Conservation (phyloP, 2,797 vertebrate species). For the Microctenopoma lineatum region DNA sequence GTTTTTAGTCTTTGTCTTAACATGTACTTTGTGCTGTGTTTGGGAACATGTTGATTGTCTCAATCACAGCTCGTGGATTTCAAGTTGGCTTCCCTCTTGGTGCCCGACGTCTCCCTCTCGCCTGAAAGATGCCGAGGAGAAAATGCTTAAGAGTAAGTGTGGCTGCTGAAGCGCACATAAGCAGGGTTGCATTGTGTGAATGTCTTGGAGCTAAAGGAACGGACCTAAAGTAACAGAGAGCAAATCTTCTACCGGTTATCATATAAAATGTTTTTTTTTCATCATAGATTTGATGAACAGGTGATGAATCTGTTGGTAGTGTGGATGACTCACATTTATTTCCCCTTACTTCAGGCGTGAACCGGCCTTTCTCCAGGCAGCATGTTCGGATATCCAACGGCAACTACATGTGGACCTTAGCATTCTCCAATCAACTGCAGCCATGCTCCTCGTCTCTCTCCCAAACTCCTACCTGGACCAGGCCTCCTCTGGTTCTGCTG, state of each 20-base stretch:
- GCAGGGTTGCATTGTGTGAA: not conserved
- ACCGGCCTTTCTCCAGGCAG: slow-evolving; percentile 85
- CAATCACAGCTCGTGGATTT: slow-evolving; percentile 86
- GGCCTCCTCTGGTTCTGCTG: slow-evolving; percentile 89
- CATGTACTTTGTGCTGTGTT: slow-evolving; percentile 12
- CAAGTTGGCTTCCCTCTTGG: slow-evolving; percentile 94
- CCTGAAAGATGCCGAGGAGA: slow-evolving; percentile 92
- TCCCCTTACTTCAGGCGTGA: slow-evolving; percentile 81
- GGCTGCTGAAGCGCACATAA: not conserved
- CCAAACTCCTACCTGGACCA: slow-evolving; percentile 36
- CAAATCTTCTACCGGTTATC: not conserved
- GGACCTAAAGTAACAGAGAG: not conserved
- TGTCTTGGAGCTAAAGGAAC: not conserved
- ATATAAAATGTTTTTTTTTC: not conserved
- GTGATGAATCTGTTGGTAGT: not conserved
- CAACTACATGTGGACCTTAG: slow-evolving; percentile 93
- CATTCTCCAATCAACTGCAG: slow-evolving; percentile 71
- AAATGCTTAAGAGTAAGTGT: slow-evolving; percentile 93
- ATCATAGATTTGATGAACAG: not conserved
- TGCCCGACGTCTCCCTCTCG: slow-evolving; percentile 90
- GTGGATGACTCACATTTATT: not conserved
- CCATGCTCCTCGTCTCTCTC: not conserved
- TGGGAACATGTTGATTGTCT: slow-evolving; percentile 22
- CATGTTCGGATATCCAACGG: slow-evolving; percentile 86
- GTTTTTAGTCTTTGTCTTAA: slow-evolving; percentile 16